These are phyloP conservation scores for Napeogenes inachia DNA, from an alignment of 2,888 invertebrate species.

Conservation along the genomic window DNA sequence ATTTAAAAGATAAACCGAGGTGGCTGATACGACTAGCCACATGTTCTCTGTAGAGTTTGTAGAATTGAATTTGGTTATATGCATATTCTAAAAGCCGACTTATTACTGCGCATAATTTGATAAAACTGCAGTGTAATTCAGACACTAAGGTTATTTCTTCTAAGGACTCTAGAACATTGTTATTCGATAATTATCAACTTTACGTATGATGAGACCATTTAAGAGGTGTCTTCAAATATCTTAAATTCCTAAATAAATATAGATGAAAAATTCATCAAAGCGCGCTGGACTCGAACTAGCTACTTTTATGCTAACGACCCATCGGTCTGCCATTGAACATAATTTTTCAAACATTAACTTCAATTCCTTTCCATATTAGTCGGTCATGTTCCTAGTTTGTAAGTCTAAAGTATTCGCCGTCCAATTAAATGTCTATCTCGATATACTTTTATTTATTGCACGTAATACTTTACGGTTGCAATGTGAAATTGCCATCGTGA, in stretches of 20 bases:
- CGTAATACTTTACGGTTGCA: conserved; percentile 24
- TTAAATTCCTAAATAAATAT: too few species aligned
- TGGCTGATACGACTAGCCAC: neutral
- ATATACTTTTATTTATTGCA: conserved; percentile 24
- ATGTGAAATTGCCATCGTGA: conserved; percentile 26
- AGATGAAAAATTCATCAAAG: too few species aligned
- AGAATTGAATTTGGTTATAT: conserved; percentile 16
- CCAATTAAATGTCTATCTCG: conserved; percentile 16
- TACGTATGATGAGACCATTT: too few species aligned
- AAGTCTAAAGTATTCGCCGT: conserved; percentile 10
- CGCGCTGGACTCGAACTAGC: too few species aligned
- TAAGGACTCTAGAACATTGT: too few species aligned
- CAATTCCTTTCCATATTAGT: neutral
- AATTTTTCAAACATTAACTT: too few species aligned
- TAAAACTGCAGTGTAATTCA: conserved; percentile 8
- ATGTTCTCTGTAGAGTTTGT: neutral
- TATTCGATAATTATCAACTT: neutral
- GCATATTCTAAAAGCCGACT: conserved; percentile 3
- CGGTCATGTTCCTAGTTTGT: conserved; percentile 5
- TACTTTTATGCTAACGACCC: too few species aligned
- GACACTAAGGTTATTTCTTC: neutral
- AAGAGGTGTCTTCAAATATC: too few species aligned
- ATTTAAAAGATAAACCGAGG: too few species aligned
- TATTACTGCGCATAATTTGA: conserved; percentile 17
- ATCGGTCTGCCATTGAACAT: too few species aligned